Evolutionary conservation across 2,797 vertebrate genomes (phyloP).

Genomic region (Hoplostethus mediterraneus): DNA sequence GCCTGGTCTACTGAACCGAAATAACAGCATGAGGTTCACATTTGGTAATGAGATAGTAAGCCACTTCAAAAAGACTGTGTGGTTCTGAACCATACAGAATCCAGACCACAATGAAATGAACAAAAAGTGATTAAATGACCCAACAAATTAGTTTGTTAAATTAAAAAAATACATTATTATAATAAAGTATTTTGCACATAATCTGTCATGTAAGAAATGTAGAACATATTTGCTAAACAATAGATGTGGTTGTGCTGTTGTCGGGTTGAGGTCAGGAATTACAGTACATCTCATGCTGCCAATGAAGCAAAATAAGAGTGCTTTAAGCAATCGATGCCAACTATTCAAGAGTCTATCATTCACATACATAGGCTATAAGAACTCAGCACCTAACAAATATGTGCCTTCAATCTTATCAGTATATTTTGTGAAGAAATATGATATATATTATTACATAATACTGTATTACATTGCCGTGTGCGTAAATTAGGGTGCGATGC

Average conservation of each 20-base stretch:
- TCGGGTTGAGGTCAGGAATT: constrained; percentile 4
- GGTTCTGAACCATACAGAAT: constrained; percentile 1
- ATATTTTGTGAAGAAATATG: too few relatives aligned
- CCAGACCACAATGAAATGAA: not conserved
- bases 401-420: too few relatives aligned
- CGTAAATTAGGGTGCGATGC: not conserved
- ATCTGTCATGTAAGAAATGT: constrained; percentile 23
- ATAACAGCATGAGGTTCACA: constrained; percentile 16
- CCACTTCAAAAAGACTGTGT: constrained; percentile 6
- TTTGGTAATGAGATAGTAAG: constrained; percentile 2
- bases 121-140: constrained; percentile 3
- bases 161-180: too few relatives aligned
- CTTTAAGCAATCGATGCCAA: not conserved
- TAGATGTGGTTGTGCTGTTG: not conserved
- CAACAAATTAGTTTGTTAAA: too few relatives aligned
- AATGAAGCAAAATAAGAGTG: not conserved
- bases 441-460: not conserved
- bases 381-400: too few relatives aligned
- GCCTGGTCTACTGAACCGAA: constrained; percentile 20
- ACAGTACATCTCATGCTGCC: constrained; percentile 3
- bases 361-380: not conserved
- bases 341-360: not conserved
- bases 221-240: constrained; percentile 18
- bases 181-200: not conserved
- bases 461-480: not conserved